Evolutionary conservation across 2,113 vertebrate genomes (phyloP), one percentile per base, ranked within the genome.

Genomic region (Heterochromis multidens): DNA sequence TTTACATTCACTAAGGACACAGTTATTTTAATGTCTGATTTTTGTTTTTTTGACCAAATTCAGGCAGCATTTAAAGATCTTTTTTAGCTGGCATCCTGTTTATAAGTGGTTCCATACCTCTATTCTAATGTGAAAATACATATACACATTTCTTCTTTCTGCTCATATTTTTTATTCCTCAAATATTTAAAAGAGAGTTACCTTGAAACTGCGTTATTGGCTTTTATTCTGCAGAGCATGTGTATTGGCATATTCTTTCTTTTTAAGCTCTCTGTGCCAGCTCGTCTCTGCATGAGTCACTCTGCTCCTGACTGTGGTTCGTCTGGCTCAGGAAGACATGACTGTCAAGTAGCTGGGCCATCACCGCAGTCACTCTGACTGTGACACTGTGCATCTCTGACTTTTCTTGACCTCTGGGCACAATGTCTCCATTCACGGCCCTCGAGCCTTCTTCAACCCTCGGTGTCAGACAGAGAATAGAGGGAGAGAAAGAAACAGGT

Each of bases 371-470:
- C 80, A 57, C 72, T 79, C 82, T 87, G 86, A 88, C 92, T 87
- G 89, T 58, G 86, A 76, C 78, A 79, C 83, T 87, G 88, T 91
- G 60, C 7, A 12, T 33, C 74, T 79, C 52, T 79, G 87, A 92
- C 89, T 86, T 61, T 70, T 35, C 25, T 25, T 84, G 87, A 93
- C 90, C 89, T 82, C 57, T 43, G 57, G 27, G 33, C 85, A 92
- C 91, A 93, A 91, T 82, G 90, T 60, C 56, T 80, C 83, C 78
- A 67, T 85, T 90, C 87, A 87, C 86, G 77, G 60, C 21, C 81
- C 27, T 77, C 46, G 60, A 79, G 61, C 57, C 84, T 19, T 58
- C 79, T 63, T 81, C 72, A 83, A 31, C 79, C 37, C 62, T 78
- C 70, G 4, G 80, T 35, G 81, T 81, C 86, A 62, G 77, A 43